Evolutionary conservation across 1,140 invertebrate species (phyloP).

Genomic region (Melipona quadrifasciata): DNA sequence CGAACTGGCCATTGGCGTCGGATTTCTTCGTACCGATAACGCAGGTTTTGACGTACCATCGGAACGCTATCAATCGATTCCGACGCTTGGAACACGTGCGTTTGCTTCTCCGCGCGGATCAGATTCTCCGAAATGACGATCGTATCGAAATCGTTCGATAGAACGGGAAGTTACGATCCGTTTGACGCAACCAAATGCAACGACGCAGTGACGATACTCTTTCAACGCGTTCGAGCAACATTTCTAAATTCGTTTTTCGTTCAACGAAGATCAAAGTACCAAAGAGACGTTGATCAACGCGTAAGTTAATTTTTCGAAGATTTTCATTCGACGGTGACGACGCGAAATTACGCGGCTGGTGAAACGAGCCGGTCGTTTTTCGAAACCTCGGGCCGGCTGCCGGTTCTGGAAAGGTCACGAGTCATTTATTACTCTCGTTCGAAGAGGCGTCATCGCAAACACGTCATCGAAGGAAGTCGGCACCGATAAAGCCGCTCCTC

Average conservation of each 20-base stretch:
- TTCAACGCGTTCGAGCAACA: too few relatives aligned
- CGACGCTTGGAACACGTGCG: too few relatives aligned
- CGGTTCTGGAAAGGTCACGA: constrained; percentile 63
- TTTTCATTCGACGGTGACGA: background rate
- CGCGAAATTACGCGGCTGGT: background rate
- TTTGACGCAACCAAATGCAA: background rate
- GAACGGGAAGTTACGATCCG: background rate
- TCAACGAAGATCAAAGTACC: too few relatives aligned
- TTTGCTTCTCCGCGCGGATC: too few relatives aligned
- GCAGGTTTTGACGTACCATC: background rate
- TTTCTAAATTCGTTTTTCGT: too few relatives aligned
- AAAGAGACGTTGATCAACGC: too few relatives aligned
- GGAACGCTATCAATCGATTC: background rate
- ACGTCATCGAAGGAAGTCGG: constrained; percentile 62
- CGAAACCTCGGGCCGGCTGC: constrained; percentile 33
- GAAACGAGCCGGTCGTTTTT: constrained; percentile 28
- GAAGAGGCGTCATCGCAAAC: constrained; percentile 57
- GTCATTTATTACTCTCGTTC: constrained; percentile 68
- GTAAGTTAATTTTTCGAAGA: background rate
- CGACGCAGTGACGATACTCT: too few relatives aligned
- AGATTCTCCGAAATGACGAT: background rate
- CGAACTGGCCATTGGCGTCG: constrained; percentile 63
- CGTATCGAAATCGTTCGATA: background rate
- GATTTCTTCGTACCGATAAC: constrained; percentile 61
- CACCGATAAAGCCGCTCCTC: constrained; percentile 71